Evolutionary conservation across 2,888 invertebrate genomes (phyloP), one percentile per base, ranked within the genome.

Genomic region (Chorisops tibialis): DNA sequence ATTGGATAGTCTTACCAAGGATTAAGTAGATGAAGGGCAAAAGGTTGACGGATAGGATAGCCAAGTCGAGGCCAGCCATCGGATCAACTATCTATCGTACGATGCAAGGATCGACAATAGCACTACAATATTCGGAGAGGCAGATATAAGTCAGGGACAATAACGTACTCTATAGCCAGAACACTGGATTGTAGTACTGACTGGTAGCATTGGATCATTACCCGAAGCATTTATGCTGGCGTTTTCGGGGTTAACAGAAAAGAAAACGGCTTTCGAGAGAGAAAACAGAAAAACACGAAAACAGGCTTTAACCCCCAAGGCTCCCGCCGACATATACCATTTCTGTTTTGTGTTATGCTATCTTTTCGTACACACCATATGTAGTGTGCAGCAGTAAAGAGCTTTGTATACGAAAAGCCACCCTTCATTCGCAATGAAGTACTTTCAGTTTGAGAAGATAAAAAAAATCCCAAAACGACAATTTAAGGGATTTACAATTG

Each of bases 391-490:
- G 30, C 3, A n/a, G n/a, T n/a, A n/a, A n/a, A n/a, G 30, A 30
- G 30, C 30, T 30, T 30, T 30, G 30, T 30, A 5, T 30, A 9
- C 30, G 9, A 30, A 30, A 30, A 30, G 38, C 7, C 52, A 7
- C 7, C 52, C 19, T 11, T 19, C 19, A 39, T 21, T 14, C 39
- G 22, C 39, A 21, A 19, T 38, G 12, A 19, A 35, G 16, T 21
- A 16, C 16, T 18, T 21, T 39, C 16, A 41, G 41, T 41, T 21
- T 39, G 22, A 16, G 12, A n/a, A 41, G 54, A 54, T 24, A 41
- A 54, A 54, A 54, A n/a, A 47, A 54, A 54, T 41, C 54, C 54
- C 54, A 19, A 41, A 54, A 43, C 54, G 54, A 43, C 54, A 54
- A 54, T 54, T 41, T 54, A 22, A 43, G 43, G 41, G 54, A 54